A percentile compares a stretch with the other conserved stretches of the same genome.
phyloP scores from a whole-genome alignment of 2,113 vertebrate species.

The Platichthys stellatus region DNA sequence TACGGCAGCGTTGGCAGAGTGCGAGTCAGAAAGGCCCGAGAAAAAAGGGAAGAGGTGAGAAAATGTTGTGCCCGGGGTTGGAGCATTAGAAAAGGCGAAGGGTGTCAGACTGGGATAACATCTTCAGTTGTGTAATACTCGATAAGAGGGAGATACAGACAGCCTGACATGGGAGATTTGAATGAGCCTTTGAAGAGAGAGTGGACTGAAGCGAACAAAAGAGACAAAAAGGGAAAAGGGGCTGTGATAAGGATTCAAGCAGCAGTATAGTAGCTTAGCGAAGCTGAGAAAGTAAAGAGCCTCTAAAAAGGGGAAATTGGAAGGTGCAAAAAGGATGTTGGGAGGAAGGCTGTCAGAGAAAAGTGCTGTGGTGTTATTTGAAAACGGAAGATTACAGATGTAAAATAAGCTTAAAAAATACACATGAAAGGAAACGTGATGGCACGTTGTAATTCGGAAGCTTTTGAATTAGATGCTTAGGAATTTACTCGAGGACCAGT shows the following conservation, averaged over 20 bases:
- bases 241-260: constrained; percentile 21
- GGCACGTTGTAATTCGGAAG: not conserved
- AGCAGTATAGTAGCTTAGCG: constrained; percentile 44
- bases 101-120: constrained; percentile 5
- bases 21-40: not conserved
- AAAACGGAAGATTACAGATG: constrained; percentile 21
- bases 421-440: constrained; percentile 11
- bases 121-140: not conserved
- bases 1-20: not conserved
- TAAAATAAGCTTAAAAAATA: constrained; percentile 37
- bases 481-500: not conserved
- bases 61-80: constrained; percentile 12
- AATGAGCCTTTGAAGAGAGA: constrained; percentile 25
- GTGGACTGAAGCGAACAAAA: constrained; percentile 37
- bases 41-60: constrained; percentile 17
- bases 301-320: constrained; percentile 49
- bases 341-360: constrained; percentile 32
- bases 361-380: constrained; percentile 32
- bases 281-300: constrained; percentile 29
- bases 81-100: not conserved
- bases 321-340: constrained; percentile 27
- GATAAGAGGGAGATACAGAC: constrained; percentile 14
- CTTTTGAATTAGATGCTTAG: constrained; percentile 5
- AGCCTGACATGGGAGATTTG: constrained; percentile 5
- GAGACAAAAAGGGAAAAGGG: constrained; percentile 23